Base-by-base conservation (phyloP, 2,113 vertebrate species). In the Callopanchax toddi region DNA sequence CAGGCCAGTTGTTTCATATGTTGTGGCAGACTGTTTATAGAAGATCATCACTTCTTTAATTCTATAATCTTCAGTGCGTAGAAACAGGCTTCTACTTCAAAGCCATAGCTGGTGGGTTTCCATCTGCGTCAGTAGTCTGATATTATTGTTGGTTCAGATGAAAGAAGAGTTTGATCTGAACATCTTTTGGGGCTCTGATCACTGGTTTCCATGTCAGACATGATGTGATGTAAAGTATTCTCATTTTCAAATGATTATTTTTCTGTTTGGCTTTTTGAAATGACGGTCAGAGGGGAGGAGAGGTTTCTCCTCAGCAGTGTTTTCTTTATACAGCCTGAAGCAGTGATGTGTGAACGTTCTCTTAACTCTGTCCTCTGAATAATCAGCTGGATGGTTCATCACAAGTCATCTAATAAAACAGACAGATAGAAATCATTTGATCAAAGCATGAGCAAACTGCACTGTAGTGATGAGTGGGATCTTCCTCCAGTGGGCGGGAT, bases 161-260 rank as follows among this genome's bases (percentile, higher is more conserved):
- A 46, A 46, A 46, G 44, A 13, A 15, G 44, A 22, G 44, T 22
- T 46, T 46, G 20, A 46, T 46, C 44, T 46, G 44, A 46, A 46
- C 11, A 46, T 18, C 44, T 46, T 46, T 46, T 46, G 22, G 20
- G 44, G 44, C 21, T 22, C 11, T 46, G 12, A 15, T 46, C 44
- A 46, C 15, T 13, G 21, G 4, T 10, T 22, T 6, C 22, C 21
- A n/a, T 45, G n/a, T 45, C 43, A n/a, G 11, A 6, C 2, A 18
- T 16, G 2, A 3, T 46, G 11, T 20, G 43, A 18, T 11, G 20
- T 21, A 46, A 46, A 15, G 39, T 21, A 5, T 46, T 22, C 3
- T 21, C 9, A 21, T 46, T 22, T 46, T 46, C 3, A 6, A 26
- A 26, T 26, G 26, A 26, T 46, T 39, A 7, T 39, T 39, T 39